Conservation (phyloP, 92 coral and sea anemone species). For the Phenganax subtilis region DNA sequence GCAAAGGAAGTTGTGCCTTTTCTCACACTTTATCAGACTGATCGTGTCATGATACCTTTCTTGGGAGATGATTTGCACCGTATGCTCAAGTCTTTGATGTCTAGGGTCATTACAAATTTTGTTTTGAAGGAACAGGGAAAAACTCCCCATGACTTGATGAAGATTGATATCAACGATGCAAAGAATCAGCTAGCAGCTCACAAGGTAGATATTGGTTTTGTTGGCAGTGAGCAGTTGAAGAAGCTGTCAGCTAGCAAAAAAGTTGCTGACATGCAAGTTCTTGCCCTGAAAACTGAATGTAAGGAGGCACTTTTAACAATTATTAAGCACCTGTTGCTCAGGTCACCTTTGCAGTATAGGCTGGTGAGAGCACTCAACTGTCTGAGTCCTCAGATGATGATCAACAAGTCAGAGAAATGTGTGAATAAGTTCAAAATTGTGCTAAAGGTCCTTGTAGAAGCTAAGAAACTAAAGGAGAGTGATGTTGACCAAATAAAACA, state of each 20-base stretch:
- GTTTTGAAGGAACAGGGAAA: conserved; percentile 39
- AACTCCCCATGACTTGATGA: neutral
- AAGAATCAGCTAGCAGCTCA: conserved; percentile 31
- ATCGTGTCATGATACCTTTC: conserved; percentile 31
- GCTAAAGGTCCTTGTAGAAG: conserved; percentile 36
- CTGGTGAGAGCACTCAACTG: conserved; percentile 43
- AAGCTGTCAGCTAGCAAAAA: conserved; percentile 37
- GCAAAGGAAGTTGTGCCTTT: conserved; percentile 35
- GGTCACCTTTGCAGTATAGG: conserved; percentile 34
- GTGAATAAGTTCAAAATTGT: conserved; percentile 30
- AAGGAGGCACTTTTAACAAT: conserved; percentile 33
- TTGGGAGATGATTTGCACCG: conserved; percentile 34
- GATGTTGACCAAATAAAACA: conserved; percentile 32
- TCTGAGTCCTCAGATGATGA: conserved; percentile 46
- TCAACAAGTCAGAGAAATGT: conserved; percentile 42
- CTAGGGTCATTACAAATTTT: conserved; percentile 28
- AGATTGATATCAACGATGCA: neutral
- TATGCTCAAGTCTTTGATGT: conserved; percentile 33
- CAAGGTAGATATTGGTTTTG: conserved; percentile 39
- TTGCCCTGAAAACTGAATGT: conserved; percentile 33
- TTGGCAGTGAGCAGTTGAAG: conserved; percentile 37
- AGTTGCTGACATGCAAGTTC: conserved; percentile 35
- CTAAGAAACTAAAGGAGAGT: conserved; percentile 36
- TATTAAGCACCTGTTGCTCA: conserved; percentile 32
- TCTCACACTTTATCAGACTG: conserved; percentile 38